Percentiles rank a stretch among this genome's conserved stretches.
Evolutionary conservation across 2,888 invertebrate species (phyloP).

Genomic region (Thelaira solivaga): DNA sequence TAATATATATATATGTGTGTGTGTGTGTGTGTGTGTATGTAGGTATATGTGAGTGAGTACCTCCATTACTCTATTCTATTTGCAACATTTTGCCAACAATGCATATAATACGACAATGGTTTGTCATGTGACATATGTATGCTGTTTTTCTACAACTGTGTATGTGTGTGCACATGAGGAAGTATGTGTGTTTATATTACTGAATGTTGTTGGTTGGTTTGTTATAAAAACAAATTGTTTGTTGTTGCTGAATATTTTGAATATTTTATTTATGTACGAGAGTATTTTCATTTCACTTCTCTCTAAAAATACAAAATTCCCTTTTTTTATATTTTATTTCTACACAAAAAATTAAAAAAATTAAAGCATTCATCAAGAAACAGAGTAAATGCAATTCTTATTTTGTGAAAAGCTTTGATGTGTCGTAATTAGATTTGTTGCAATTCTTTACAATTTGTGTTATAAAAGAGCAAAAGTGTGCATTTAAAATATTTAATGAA

Average conservation of each 20-base stretch:
- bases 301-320: not conserved
- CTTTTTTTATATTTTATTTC: not conserved
- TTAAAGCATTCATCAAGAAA: slow-evolving; percentile 13
- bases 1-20: not conserved
- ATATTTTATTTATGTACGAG: slow-evolving; percentile 46
- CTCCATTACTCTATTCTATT: slow-evolving; percentile 42
- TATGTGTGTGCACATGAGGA: not conserved
- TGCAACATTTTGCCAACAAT: slow-evolving; percentile 62
- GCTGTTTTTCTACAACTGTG: not conserved
- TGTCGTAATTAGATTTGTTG: slow-evolving; percentile 54
- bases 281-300: slow-evolving; percentile 46
- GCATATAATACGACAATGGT: slow-evolving; percentile 58
- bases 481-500: slow-evolving; percentile 27
- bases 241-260: slow-evolving; percentile 52
- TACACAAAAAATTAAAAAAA: too few species aligned
- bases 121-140: slow-evolving; percentile 60
- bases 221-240: slow-evolving; percentile 46
- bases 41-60: not conserved
- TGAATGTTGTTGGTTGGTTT: slow-evolving; percentile 39
- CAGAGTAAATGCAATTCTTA: slow-evolving; percentile 9
- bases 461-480: slow-evolving; percentile 35
- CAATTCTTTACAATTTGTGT: slow-evolving; percentile 2
- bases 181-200: not conserved
- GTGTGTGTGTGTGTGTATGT: not conserved
- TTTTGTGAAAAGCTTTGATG: slow-evolving; percentile 25